Conservation (phyloP, 2,113 vertebrate species). For the Cardinalis cardinalis region DNA sequence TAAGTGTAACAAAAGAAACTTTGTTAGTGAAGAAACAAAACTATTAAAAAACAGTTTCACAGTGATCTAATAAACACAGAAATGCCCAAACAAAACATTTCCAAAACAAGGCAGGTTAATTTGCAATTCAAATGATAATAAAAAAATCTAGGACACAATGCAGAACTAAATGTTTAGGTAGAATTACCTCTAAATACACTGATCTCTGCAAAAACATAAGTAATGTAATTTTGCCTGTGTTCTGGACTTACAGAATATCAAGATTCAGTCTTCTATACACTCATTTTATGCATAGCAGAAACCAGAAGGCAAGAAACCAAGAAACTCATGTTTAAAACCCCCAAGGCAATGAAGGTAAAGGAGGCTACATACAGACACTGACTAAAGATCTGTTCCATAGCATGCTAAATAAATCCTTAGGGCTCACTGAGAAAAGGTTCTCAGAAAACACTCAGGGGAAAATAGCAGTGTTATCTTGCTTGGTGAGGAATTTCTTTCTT, state of each 20-base stretch:
- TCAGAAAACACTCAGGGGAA: neutral
- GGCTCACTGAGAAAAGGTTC: neutral
- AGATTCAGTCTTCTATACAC: neutral
- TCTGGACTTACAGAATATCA: neutral
- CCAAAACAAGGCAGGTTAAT: neutral
- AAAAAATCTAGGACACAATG: neutral
- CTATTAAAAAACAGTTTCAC: neutral
- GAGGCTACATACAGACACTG: neutral
- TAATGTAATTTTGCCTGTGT: neutral
- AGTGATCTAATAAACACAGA: neutral
- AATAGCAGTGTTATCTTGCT: neutral
- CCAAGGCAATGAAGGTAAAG: neutral
- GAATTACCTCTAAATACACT: neutral
- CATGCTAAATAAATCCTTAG: neutral
- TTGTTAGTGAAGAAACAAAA: conserved; percentile 7
- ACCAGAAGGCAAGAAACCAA: neutral
- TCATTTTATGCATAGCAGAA: neutral
- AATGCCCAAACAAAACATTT: neutral
- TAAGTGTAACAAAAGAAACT: conserved; percentile 19
- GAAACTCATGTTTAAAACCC: neutral
- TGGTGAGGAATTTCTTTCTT: neutral
- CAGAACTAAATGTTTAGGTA: neutral
- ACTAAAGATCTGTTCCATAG: neutral
- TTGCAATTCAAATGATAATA: neutral
- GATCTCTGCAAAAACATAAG: neutral